These are phyloP conservation scores for Proterorhinus semilunaris DNA, from an alignment of 2,113 vertebrate genomes.

Conservation along the genomic window DNA sequence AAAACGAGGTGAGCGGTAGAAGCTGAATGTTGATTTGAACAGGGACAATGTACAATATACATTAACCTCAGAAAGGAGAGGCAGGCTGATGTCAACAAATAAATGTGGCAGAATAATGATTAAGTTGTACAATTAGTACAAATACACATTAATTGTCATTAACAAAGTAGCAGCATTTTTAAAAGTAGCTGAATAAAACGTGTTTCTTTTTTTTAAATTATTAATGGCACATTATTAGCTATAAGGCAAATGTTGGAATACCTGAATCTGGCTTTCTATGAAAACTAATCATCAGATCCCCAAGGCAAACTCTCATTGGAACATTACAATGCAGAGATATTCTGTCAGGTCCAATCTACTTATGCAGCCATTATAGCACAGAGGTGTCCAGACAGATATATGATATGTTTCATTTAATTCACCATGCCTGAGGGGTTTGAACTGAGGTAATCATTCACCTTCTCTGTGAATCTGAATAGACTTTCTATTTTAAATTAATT, in stretches of 20 bases:
- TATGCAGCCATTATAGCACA: conserved; percentile 12
- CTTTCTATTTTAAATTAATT: conserved; percentile 33
- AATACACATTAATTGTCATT: too few relatives aligned
- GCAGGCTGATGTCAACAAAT: too few relatives aligned
- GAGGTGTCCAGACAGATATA: conserved; percentile 37
- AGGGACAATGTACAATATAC: neutral
- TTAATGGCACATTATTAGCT: neutral
- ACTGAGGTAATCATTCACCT: conserved; percentile 47
- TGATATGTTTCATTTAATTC: conserved; percentile 48
- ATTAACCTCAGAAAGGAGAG: too few relatives aligned
- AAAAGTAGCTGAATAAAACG: too few relatives aligned
- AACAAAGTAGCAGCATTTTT: too few relatives aligned
- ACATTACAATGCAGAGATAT: conserved; percentile 22
- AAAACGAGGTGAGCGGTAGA: conserved; percentile 40
- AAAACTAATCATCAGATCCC: conserved; percentile 2
- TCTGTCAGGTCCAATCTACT: conserved; percentile 23
- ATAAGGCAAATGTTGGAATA: neutral
- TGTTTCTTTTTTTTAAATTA: neutral
- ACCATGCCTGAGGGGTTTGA: conserved; percentile 44
- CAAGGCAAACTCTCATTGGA: conserved; percentile 8
- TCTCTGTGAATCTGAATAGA: neutral
- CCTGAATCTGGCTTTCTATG: neutral
- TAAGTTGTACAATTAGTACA: too few relatives aligned
- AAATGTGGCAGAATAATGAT: too few relatives aligned
- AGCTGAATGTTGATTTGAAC: conserved; percentile 1